Base-by-base conservation (phyloP, 2,113 vertebrate species). In the Plectropomus leopardus region DNA sequence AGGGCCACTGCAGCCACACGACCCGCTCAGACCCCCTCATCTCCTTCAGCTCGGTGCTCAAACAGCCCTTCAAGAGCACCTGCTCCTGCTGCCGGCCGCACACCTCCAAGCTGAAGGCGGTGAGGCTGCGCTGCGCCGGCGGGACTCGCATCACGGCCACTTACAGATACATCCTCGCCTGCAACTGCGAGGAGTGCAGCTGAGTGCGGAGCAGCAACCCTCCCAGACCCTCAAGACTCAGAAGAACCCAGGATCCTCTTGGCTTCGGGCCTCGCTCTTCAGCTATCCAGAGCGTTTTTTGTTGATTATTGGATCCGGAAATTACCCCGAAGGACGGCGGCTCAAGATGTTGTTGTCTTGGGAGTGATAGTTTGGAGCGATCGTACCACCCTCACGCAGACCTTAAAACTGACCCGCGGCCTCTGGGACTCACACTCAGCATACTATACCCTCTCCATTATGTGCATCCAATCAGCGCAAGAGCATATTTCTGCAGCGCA, bases 91-190 rank as follows among this genome's bases (percentile, higher is more conserved):
- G 98, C 92, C 93, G 97, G 34, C 98, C 98, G 2, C 97, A 98
- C 95, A 98, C 97, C 66, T 99, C 98, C 92, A 99, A 99, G 88
- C 95, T 99, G 95, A 99, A 99, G 93, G 98, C 98, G 0, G 94
- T 99, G 89, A 78, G 97, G 44, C 94, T 99, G 91, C 96, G 97
- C 44, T 99, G 97, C 80, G 92, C 96, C 0, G 97, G 97, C 1
- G 97, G 97, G 30, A 96, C 96, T 66, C 93, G 98, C 76, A 97
- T 99, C 75, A 99, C 98, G 0, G 98, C 98, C 87, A 99, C 98
- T 23, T 99, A 99, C 92, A 95, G 97, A 85, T 99, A 99, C 94
- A 99, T 99, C 94, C 96, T 99, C 1, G 98, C 98, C 69, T 99
- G 98, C 94, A 96, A 96, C 93, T 99, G 98, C 0, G 97, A 98